Evolutionary conservation across 2,113 vertebrate genomes (phyloP), one percentile per base, ranked within the genome.

Genomic region (Myrmecophaga tridactyla): DNA sequence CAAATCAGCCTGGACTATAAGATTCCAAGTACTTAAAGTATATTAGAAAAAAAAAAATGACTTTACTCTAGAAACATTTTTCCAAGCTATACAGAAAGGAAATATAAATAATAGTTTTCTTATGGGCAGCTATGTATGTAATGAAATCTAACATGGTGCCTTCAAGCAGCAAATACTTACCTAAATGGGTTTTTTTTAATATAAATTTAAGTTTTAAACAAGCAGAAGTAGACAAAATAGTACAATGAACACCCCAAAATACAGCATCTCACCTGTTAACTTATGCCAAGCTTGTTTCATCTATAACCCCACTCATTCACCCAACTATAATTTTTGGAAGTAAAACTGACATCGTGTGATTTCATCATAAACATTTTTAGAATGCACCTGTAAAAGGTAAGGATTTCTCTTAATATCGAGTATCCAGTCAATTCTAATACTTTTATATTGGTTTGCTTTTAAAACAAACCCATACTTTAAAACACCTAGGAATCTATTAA

Each of bases 391-490:
- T 43, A 77, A 80, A 82, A 89, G 36, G 18, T 62, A 58, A 7
- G 56, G 56, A 58, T 58, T 21, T 21, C 39, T 36, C 46, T 89
- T 56, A 85, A 31, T 65, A 70, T 36, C 39, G 58, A 88, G 56
- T 72, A 90, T n/a, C 14, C 72, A 88, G 29, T 89, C 41, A 48
- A 15, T 43, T 31, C 46, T 31, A 82, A 23, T 83, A 86, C 18
- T 88, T 94, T 94, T 58, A 93, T n/a, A n/a, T 1, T 60, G 29
- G 81, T 80, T 51, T 83, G n/a, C 23, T 90, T 90, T 70, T 75
- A 90, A 84, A 63, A 31, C 43, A 95, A 92, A 46, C 63, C 39
- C 29, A 62, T 39, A 51, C 12, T 20, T 70, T 72, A 80, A 65
- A 90, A 85, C 70, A 25, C 36, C 36, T 25, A 90, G 34, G 39